These are phyloP conservation scores for Ascaphus truei DNA, from an alignment of 2,113 vertebrate genomes.

Conservation along the genomic window DNA sequence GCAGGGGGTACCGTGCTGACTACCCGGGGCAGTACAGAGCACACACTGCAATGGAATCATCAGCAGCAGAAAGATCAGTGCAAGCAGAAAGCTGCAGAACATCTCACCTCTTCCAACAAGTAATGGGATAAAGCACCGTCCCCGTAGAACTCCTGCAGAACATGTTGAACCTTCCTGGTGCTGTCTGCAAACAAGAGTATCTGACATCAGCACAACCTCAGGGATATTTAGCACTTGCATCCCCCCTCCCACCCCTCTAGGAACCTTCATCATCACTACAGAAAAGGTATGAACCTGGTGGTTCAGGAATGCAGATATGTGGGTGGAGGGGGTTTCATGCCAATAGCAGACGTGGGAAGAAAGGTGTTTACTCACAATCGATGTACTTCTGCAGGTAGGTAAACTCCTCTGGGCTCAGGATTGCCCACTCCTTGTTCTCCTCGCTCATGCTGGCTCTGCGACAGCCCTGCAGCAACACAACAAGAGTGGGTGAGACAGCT, in stretches of 20 bases:
- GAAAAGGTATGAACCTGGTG: background rate
- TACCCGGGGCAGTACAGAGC: too few species aligned
- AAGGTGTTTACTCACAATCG: slow-evolving; percentile 77
- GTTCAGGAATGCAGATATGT: background rate
- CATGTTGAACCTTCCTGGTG: slow-evolving; percentile 82
- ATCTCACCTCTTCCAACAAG: slow-evolving; percentile 78
- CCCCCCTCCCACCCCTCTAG: background rate
- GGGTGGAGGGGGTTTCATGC: slow-evolving; percentile 6
- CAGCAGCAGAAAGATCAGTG: too few species aligned
- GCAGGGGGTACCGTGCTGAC: too few species aligned
- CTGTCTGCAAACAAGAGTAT: slow-evolving; percentile 64
- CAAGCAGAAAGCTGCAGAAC: background rate
- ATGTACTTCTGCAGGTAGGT: slow-evolving; percentile 90
- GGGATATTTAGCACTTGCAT: background rate
- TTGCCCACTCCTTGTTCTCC: slow-evolving; percentile 60
- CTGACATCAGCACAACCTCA: background rate
- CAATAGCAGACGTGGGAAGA: background rate
- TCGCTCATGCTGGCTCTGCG: slow-evolving; percentile 37
- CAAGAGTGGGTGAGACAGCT: slow-evolving; percentile 16
- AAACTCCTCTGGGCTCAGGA: slow-evolving; percentile 80
- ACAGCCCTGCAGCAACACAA: slow-evolving; percentile 24
- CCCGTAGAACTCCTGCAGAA: slow-evolving; percentile 75
- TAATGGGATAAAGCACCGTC: slow-evolving; percentile 67
- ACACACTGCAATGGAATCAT: too few species aligned
- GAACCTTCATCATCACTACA: background rate